phyloP scores from a whole-genome alignment of 2,113 vertebrate genomes.

The Actinemys pallida region DNA sequence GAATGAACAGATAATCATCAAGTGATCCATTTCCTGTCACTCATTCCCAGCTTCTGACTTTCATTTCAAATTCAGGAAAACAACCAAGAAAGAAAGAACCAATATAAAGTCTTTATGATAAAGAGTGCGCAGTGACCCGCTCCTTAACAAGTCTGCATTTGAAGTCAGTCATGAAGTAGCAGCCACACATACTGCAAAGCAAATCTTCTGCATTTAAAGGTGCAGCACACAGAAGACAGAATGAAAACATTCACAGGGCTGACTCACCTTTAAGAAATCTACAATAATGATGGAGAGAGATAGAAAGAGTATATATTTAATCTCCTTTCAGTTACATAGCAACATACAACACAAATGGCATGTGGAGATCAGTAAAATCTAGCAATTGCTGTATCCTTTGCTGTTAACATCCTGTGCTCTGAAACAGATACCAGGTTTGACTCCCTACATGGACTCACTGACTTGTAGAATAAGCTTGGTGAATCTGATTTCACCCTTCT shows the following conservation, averaged over 20 bases:
- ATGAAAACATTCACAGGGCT: conserved; percentile 32
- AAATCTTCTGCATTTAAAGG: conserved; percentile 20
- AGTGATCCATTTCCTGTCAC: too few species aligned
- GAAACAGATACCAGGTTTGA: neutral
- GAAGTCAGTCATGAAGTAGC: accelerated
- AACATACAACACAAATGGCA: conserved; percentile 47
- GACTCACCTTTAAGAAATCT: conserved; percentile 45
- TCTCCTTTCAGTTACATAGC: conserved; percentile 66
- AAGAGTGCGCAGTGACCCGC: neutral
- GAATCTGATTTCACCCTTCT: neutral
- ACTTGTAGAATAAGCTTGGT: neutral
- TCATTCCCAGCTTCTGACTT: neutral
- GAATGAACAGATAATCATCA: too few species aligned
- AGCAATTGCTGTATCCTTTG: neutral
- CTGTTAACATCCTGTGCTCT: conserved; percentile 16
- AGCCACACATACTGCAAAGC: neutral
- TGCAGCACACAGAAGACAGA: neutral
- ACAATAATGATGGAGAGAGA: conserved; percentile 64
- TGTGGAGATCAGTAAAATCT: neutral
- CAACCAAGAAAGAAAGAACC: neutral
- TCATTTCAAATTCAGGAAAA: conserved; percentile 7
- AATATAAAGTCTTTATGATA: neutral
- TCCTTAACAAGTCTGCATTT: neutral
- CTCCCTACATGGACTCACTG: neutral
- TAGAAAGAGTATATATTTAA: conserved; percentile 66